A percentile compares a stretch with the other conserved stretches of the same genome.
Conservation (phyloP, 2,797 vertebrate genomes). For the Gouania willdenowi region DNA sequence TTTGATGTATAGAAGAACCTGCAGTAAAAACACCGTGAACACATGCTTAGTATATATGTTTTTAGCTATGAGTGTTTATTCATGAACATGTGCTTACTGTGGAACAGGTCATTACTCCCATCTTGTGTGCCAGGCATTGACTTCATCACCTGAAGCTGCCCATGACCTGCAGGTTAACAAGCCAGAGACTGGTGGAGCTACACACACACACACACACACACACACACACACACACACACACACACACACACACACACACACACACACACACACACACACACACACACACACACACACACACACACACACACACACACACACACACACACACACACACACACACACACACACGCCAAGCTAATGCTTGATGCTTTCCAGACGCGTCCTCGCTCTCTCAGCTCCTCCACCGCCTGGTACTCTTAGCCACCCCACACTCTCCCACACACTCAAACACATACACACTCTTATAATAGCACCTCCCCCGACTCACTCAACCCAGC, state of each 20-base stretch:
- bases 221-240: conserved; percentile 25
- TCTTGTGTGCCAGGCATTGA: conserved; percentile 58
- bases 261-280: conserved; percentile 20
- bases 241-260: conserved; percentile 22
- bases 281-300: conserved; percentile 26
- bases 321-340: conserved; percentile 22
- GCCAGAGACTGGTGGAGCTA: conserved; percentile 57
- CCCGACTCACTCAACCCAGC: conserved; percentile 22
- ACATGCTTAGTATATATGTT: conserved; percentile 9
- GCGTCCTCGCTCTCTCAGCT: conserved; percentile 37
- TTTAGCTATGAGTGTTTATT: conserved; percentile 36
- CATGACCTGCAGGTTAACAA: conserved; percentile 71
- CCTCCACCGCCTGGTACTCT: conserved; percentile 56
- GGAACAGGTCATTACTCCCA: conserved; percentile 55
- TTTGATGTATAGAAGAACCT: not conserved
- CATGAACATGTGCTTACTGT: conserved; percentile 29
- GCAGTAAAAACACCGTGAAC: not conserved
- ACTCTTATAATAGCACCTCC: conserved; percentile 17
- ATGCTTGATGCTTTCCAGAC: conserved; percentile 71
- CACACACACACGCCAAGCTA: conserved; percentile 29
- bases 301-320: conserved; percentile 16
- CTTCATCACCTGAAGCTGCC: conserved; percentile 67
- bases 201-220: conserved; percentile 25
- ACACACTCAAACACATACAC: conserved; percentile 9
- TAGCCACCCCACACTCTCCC: conserved; percentile 24